Percentiles rank a stretch among this genome's conserved stretches.
These are phyloP conservation scores for Cataglyphis altisquamis DNA, from an alignment of 2,888 invertebrate species.

Conservation along the genomic window DNA sequence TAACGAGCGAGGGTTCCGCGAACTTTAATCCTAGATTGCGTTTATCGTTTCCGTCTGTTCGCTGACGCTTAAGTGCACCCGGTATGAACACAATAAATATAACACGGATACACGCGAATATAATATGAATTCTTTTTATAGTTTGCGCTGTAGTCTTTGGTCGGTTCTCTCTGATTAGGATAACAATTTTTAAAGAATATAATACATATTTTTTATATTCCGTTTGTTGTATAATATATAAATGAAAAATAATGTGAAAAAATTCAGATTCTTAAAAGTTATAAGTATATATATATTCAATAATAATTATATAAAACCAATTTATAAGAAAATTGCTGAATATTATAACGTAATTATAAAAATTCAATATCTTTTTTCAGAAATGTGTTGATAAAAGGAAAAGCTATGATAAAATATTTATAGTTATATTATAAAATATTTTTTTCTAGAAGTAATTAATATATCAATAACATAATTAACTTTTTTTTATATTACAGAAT, in stretches of 20 bases:
- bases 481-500: background rate
- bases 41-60: constrained; percentile 31
- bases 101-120: background rate
- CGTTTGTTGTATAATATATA: background rate
- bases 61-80: background rate
- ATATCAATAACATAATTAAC: background rate
- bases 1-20: constrained; percentile 51
- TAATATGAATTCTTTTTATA: background rate
- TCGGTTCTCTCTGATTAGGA: background rate
- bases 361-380: background rate
- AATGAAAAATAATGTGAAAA: background rate
- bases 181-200: background rate
- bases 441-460: background rate
- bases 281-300: background rate
- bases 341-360: background rate
- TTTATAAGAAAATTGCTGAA: background rate
- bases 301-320: background rate
- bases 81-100: background rate
- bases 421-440: background rate
- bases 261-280: background rate
- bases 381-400: background rate
- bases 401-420: background rate
- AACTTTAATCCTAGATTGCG: constrained; percentile 30
- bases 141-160: background rate
- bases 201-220: constrained; percentile 6